phyloP scores from a whole-genome alignment of 2,888 invertebrate genomes.

The Orchestes rusci region DNA sequence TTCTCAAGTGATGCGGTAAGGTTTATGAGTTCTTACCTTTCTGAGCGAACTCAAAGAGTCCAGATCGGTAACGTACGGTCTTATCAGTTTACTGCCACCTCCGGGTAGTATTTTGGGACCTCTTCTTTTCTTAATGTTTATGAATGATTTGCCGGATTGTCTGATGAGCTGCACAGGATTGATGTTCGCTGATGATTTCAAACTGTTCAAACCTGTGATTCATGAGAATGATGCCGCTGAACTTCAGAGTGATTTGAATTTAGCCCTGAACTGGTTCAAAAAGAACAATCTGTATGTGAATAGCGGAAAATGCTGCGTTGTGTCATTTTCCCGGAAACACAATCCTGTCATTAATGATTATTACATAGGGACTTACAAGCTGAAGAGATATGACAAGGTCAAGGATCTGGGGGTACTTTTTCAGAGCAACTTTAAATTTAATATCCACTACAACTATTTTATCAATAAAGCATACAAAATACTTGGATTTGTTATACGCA shows the following conservation, averaged over 20 bases:
- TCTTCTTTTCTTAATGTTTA: not conserved
- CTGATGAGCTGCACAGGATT: not conserved
- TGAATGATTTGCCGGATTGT: not conserved
- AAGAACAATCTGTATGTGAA: not conserved
- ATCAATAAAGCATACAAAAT: conserved; percentile 1
- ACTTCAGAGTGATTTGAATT: not conserved
- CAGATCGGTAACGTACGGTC: not conserved
- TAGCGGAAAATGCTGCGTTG: not conserved
- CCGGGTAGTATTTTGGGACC: not conserved
- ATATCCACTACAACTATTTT: not conserved
- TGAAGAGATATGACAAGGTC: not conserved
- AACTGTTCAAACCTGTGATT: not conserved
- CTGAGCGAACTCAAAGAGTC: not conserved
- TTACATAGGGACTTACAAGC: not conserved
- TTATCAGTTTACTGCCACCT: not conserved
- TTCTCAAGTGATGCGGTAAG: not conserved
- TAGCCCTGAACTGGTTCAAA: not conserved
- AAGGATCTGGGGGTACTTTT: not conserved
- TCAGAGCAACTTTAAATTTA: no score
- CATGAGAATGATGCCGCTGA: not conserved
- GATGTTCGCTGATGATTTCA: not conserved
- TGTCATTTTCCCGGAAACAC: not conserved
- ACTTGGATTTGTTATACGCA: conserved; percentile 1
- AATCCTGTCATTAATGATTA: not conserved
- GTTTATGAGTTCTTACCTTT: not conserved